These are phyloP conservation scores for Haliclystus octoradiatus DNA, from an alignment of 30 jellyfish, hydroid and myxozoan genomes.

Conservation along the genomic window DNA sequence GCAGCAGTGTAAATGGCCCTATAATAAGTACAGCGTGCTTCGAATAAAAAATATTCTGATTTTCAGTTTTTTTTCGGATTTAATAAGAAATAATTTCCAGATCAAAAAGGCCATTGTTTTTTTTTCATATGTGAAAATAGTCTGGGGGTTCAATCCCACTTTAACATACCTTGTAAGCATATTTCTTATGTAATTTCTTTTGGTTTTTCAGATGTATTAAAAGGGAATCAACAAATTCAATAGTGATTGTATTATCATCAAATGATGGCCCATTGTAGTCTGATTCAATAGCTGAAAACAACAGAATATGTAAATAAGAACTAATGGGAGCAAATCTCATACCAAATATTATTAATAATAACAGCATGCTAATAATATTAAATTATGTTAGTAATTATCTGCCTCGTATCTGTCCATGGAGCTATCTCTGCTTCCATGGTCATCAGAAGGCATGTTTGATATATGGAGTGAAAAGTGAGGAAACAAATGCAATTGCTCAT, in stretches of 20 bases:
- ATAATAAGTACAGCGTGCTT: too few relatives aligned
- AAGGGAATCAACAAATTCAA: constrained; percentile 50
- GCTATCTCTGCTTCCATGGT: constrained; percentile 26
- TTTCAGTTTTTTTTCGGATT: too few relatives aligned
- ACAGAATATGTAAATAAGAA: neutral
- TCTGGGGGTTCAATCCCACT: too few relatives aligned
- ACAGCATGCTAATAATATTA: too few relatives aligned
- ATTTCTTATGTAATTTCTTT: constrained; percentile 78
- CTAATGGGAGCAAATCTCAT: neutral
- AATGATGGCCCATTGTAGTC: constrained; percentile 80
- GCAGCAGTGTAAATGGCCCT: too few relatives aligned
- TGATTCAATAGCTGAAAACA: constrained; percentile 52
- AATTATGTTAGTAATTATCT: too few relatives aligned
- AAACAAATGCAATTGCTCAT: neutral
- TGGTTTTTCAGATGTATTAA: constrained; percentile 59
- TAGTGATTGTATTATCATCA: constrained; percentile 54
- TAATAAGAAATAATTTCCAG: too few relatives aligned
- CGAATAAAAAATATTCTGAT: too few relatives aligned
- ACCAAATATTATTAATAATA: neutral
- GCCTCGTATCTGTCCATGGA: constrained; percentile 76
- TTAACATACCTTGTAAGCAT: constrained; percentile 75
- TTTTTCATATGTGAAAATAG: too few relatives aligned
- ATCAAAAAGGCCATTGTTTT: too few relatives aligned
- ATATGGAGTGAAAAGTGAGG: constrained; percentile 44
- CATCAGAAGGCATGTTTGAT: constrained; percentile 39